These are phyloP conservation scores for Haplochromis burtoni DNA, from an alignment of 2,113 vertebrate species.

Conservation along the genomic window DNA sequence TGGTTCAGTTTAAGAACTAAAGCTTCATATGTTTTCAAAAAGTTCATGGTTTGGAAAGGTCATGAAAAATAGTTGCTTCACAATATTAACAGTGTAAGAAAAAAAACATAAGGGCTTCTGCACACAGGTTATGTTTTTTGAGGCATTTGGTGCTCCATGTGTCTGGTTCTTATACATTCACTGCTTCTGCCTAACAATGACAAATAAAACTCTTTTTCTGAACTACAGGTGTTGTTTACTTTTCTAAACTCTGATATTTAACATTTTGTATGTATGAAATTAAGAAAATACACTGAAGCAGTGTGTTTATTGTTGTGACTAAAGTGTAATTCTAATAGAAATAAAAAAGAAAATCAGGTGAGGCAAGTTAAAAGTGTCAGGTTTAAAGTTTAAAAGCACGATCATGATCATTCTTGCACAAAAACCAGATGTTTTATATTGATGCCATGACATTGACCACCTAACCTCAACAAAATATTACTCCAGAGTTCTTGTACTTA, in stretches of 20 bases:
- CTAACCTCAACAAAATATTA: not conserved
- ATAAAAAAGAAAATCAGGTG: not conserved
- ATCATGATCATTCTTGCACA: not conserved
- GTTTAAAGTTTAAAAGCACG: not conserved
- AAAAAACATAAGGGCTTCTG: not conserved
- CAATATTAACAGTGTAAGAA: not conserved
- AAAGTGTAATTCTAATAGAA: not conserved
- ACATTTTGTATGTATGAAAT: not conserved
- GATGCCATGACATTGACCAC: not conserved
- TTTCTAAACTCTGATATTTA: not conserved
- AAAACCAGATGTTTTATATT: not conserved
- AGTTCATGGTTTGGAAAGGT: not conserved
- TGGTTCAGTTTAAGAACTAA: not conserved
- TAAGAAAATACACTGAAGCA: not conserved
- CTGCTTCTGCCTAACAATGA: not conserved
- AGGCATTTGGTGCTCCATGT: not conserved
- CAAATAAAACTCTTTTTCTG: not conserved
- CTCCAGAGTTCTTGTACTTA: slow-evolving; percentile 17
- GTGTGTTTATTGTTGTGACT: not conserved
- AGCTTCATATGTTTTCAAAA: not conserved
- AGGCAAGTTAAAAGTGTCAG: not conserved
- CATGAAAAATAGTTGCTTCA: not conserved
- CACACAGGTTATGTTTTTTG: not conserved
- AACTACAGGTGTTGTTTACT: not conserved
- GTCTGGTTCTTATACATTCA: not conserved